Evolutionary conservation across 2,888 invertebrate genomes (phyloP).

Genomic region (Thecophora atra): DNA sequence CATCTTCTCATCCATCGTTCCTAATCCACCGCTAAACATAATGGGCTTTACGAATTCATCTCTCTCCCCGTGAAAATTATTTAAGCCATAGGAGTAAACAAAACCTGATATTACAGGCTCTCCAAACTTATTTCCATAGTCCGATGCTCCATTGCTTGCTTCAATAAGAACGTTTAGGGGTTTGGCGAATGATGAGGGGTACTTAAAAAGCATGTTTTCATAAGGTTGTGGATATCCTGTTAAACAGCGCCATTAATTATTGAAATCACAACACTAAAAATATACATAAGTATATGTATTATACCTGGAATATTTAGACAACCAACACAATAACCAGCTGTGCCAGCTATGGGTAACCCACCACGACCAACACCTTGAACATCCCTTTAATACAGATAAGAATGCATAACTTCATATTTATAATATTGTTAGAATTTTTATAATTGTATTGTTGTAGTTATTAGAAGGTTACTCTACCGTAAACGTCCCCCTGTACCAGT

Average conservation of each 20-base stretch:
- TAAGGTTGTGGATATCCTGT: conserved; percentile 85
- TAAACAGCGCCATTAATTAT: conserved; percentile 1
- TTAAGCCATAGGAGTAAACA: conserved; percentile 87
- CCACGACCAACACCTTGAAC: conserved; percentile 95
- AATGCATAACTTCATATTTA: not conserved
- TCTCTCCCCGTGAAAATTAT: conserved; percentile 73
- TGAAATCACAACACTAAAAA: not conserved
- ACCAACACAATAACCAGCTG: conserved; percentile 96
- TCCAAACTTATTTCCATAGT: conserved; percentile 99
- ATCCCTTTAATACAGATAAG: conserved; percentile 70
- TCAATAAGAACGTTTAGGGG: conserved; percentile 92
- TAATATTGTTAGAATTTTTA: not conserved
- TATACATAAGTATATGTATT: conserved; percentile 23
- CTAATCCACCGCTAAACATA: conserved; percentile 98
- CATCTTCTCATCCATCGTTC: conserved; percentile 86
- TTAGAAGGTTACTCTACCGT: conserved; percentile 47
- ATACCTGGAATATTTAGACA: conserved; percentile 88
- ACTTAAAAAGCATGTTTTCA: conserved; percentile 79
- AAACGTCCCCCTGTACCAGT: conserved; percentile 97
- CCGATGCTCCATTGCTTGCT: conserved; percentile 97
- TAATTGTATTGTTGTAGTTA: not conserved
- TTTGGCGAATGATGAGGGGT: conserved; percentile 89
- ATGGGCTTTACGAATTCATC: conserved; percentile 98
- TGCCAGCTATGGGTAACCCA: conserved; percentile 92
- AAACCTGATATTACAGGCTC: conserved; percentile 95